Evolutionary conservation across 2,888 invertebrate genomes (phyloP), one percentile per base, ranked within the genome.

Genomic region (Neria commutata): DNA sequence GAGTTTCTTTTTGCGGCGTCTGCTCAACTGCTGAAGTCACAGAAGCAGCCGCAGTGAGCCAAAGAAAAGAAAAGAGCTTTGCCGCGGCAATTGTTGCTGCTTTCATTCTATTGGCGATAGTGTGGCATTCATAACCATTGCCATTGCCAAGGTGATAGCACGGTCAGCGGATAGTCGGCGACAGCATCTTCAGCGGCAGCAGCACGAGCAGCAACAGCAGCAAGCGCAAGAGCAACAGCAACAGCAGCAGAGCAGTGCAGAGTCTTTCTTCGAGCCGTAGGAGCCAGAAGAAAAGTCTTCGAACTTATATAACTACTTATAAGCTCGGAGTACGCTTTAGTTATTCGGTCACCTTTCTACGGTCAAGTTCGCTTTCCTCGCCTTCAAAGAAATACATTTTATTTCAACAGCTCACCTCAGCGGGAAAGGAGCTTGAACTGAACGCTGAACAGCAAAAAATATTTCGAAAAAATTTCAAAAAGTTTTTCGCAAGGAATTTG

Each of bases 331-430:
- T 73, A 76, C 75, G 70, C 73, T 77, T 80, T 79, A 80, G 79
- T 80, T 80, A 80, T 73, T 77, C 79, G 79, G 79, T 80, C 78
- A 79, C 76, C 78, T 77, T 78, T 75, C 78, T 74, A 79, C 78
- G 79, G 80, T 79, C 80, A 80, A 80, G 79, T 78, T 77, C 80
- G 79, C 75, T 69, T 72, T 68, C 67, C 71, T 69, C 64, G 57
- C 21, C 65, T 63, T 59, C 60, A 57, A 63, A 64, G 65, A 54
- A 58, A 51, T 49, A 45, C 54, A 48, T 16, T 40, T 5, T 17
- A 40, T 16, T 6, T 6, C 33, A 8, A 19, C 11, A 8, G 11
- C 6, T n/a, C n/a, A 16, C 5, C 5, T 8, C 6, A 42, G 16
- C 45, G 5, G 5, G 57, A 55, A 58, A 60, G 45, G 52, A 47